Evolutionary conservation across 92 coral and sea anemone genomes (phyloP), one percentile per base, ranked within the genome.

Genomic region (Porites evermanni): DNA sequence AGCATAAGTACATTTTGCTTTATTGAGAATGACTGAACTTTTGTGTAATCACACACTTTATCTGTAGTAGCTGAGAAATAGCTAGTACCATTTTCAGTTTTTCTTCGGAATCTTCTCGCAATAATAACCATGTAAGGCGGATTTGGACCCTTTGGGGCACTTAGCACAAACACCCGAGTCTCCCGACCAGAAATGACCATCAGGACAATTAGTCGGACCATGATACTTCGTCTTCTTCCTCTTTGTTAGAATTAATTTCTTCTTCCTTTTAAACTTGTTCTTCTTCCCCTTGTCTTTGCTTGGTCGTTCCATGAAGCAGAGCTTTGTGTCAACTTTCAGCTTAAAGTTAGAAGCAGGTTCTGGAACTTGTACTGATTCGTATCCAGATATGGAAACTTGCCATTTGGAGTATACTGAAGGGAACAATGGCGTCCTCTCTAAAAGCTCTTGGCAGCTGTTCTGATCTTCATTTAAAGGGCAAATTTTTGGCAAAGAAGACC

Each of bases 361-460:
- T 66, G 91, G 91, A 21, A 75, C 79, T 1, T 76, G 72, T 6
- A 64, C 53, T 13, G 91, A 65, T 75, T 87, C 81, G 50, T 87
- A 87, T 8, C 91, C 91, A 54, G 69, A 67, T 9, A 81, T 17
- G 47, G 87, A 64, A 23, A 81, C 80, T 63, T 75, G 51, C 91
- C 91, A 81, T 1, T 63, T 67, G 0, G 83, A 88, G 72, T 65
- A 88, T 44, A 88, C 82, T 18, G 91, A 88, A 1, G 91, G 87
- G 20, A 75, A 88, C 91, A 88, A 81, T 3, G 82, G 64, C 29
- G 91, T 88, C 82, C 67, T 81, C 72, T 81, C 60, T 14, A 88
- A 61, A 6, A 81, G 70, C 44, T 81, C 91, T 9, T 50, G 60
- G 38, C 91, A 88, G 87, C 75, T 88, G 82, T 88, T 88, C 19